Conservation (phyloP, 1,140 invertebrate genomes). For the Hylaeus volcanicus region DNA sequence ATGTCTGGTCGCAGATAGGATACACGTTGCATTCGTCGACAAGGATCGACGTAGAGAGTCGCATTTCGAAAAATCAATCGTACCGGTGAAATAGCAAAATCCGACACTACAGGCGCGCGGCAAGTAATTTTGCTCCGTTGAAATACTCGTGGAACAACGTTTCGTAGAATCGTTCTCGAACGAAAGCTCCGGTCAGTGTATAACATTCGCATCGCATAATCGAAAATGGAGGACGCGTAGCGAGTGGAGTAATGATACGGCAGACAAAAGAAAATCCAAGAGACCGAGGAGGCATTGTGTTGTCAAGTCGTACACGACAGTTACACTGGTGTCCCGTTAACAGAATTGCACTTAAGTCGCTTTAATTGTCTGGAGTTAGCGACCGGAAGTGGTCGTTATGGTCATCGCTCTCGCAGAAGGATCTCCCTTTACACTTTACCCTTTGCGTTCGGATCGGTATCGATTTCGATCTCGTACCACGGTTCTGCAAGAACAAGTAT, state of each 20-base stretch:
- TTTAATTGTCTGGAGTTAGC: slow-evolving; percentile 66
- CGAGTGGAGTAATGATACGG: slow-evolving; percentile 23
- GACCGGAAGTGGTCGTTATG: slow-evolving; percentile 68
- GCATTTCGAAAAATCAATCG: slow-evolving; percentile 8
- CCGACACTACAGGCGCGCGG: neutral
- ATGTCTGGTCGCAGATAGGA: slow-evolving; percentile 48
- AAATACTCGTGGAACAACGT: slow-evolving; percentile 16
- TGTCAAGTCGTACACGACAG: slow-evolving; percentile 62
- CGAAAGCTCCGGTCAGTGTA: too few species aligned
- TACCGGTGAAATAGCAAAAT: neutral
- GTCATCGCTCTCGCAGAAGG: slow-evolving; percentile 51
- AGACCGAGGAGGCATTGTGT: slow-evolving; percentile 53
- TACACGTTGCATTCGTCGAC: slow-evolving; percentile 34
- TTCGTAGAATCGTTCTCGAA: neutral
- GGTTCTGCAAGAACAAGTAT: neutral
- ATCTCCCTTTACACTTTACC: neutral
- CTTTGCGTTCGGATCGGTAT: slow-evolving; percentile 28
- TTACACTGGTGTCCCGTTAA: slow-evolving; percentile 60
- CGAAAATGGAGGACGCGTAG: neutral
- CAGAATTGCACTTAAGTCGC: slow-evolving; percentile 62
- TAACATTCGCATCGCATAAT: neutral
- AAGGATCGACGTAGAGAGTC: slow-evolving; percentile 6
- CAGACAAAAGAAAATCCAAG: slow-evolving; percentile 42
- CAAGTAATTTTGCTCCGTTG: slow-evolving; percentile 20
- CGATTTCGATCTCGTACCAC: neutral